Percentiles rank a stretch among this genome's conserved stretches.
Conservation (phyloP, 2,888 invertebrate species). For the Ormyrus rosae region DNA sequence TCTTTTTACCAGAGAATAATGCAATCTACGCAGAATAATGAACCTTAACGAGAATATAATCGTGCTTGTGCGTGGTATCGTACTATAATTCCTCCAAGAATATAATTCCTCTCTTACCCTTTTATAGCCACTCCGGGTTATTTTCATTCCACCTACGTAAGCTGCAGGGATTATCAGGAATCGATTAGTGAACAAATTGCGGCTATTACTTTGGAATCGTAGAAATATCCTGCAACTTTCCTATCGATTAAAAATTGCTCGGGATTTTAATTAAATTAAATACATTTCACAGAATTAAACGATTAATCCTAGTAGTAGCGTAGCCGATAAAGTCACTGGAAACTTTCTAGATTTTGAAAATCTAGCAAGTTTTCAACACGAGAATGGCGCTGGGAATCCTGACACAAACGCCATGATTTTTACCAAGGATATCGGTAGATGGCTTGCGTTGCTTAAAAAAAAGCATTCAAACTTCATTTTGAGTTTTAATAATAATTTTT, state of each 20-base stretch:
- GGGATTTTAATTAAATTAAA: neutral
- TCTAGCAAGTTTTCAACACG: too few species aligned
- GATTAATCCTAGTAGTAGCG: neutral
- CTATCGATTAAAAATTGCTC: conserved; percentile 1
- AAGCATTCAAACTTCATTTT: too few species aligned
- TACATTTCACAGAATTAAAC: neutral
- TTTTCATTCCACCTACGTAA: conserved; percentile 57
- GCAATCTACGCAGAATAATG: conserved; percentile 51
- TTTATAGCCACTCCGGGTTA: conserved; percentile 56
- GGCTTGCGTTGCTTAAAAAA: too few species aligned
- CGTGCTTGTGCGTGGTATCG: conserved; percentile 70
- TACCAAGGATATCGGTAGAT: too few species aligned
- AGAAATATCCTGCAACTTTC: neutral
- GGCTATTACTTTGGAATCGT: conserved; percentile 24
- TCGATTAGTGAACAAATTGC: conserved; percentile 43
- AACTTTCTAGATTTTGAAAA: too few species aligned
- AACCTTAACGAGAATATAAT: conserved; percentile 72
- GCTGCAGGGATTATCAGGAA: conserved; percentile 50
- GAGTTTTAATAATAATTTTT: too few species aligned
- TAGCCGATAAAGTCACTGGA: too few species aligned
- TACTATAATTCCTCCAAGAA: conserved; percentile 38
- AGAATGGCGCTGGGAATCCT: too few species aligned
- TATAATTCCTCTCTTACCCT: conserved; percentile 58
- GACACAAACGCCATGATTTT: too few species aligned
- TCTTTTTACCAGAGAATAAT: neutral